Evolutionary conservation across 2,797 vertebrate genomes (phyloP).

Genomic region (Takifugu ocellatus): DNA sequence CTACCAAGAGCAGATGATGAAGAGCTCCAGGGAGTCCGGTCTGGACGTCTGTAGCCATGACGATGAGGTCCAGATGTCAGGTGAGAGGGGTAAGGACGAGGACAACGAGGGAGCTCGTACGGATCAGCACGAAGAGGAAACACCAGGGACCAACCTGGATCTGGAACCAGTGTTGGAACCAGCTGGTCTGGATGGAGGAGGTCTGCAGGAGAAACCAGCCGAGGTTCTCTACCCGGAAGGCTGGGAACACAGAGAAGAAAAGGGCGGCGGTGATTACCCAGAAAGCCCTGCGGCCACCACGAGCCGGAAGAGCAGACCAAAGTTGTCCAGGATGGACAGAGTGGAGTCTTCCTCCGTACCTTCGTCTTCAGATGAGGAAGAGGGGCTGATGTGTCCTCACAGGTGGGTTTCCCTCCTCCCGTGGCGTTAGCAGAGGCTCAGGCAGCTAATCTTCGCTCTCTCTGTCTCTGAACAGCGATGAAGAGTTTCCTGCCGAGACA

Average conservation of each 20-base stretch:
- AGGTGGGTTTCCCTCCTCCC: slow-evolving; percentile 68
- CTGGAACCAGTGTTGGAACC: background rate
- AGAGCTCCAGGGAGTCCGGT: slow-evolving; percentile 81
- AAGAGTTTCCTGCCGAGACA: slow-evolving; percentile 60
- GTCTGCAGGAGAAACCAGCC: background rate
- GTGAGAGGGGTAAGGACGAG: background rate
- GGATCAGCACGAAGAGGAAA: slow-evolving; percentile 1
- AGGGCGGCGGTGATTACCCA: background rate
- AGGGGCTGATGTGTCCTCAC: slow-evolving; percentile 65
- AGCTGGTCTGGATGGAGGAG: background rate
- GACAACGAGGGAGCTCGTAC: background rate
- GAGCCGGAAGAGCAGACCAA: slow-evolving; percentile 82
- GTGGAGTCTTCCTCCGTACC: slow-evolving; percentile 68
- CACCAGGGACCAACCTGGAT: background rate
- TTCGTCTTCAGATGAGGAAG: slow-evolving; percentile 81
- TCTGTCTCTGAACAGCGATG: slow-evolving; percentile 68
- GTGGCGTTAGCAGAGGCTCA: background rate
- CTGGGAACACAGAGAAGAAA: background rate
- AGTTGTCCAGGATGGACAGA: slow-evolving; percentile 84
- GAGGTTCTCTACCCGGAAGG: background rate
- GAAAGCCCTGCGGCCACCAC: slow-evolving; percentile 66
- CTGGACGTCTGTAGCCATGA: slow-evolving; percentile 64
- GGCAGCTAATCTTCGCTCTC: background rate
- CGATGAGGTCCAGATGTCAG: background rate
- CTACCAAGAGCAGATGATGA: slow-evolving; percentile 89